Evolutionary conservation across 2,113 vertebrate species (phyloP).

Genomic region (Elgaria multicarinata): DNA sequence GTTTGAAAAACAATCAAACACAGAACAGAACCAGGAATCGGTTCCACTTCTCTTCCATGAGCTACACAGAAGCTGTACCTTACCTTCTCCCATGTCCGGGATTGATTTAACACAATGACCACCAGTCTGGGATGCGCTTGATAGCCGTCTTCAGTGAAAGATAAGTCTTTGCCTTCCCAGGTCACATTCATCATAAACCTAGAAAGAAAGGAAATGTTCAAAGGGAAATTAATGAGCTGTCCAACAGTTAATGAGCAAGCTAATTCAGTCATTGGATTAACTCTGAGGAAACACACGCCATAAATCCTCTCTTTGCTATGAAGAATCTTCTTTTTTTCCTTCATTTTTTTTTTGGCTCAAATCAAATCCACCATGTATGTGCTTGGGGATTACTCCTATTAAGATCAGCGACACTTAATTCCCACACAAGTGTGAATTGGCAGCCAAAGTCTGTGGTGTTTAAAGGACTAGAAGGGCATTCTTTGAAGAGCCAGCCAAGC

Average conservation of each 20-base stretch:
- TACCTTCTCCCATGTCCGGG: constrained; percentile 98
- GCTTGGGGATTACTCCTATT: not conserved
- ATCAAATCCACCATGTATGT: not conserved
- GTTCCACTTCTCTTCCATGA: not conserved
- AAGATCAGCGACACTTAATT: not conserved
- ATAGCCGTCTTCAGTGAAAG: constrained; percentile 97
- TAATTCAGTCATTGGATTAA: constrained; percentile 27
- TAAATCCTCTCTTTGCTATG: constrained; percentile 8
- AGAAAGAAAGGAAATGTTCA: constrained; percentile 68
- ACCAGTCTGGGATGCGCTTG: constrained; percentile 94
- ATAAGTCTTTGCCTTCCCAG: constrained; percentile 95
- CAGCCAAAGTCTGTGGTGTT: rapidly evolving
- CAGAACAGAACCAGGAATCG: not conserved
- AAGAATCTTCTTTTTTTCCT: not conserved
- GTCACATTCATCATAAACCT: constrained; percentile 99
- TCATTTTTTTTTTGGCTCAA: not conserved
- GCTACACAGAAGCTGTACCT: constrained; percentile 3
- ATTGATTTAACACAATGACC: constrained; percentile 95
- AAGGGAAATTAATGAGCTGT: constrained; percentile 65
- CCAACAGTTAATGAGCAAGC: constrained; percentile 55
- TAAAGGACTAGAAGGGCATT: not conserved
- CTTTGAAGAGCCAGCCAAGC: not conserved
- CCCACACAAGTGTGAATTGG: not conserved
- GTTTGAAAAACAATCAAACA: not conserved
- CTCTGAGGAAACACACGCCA: constrained; percentile 1